Conservation (phyloP, 2,113 vertebrate genomes). For the Cynoglossus semilaevis region DNA sequence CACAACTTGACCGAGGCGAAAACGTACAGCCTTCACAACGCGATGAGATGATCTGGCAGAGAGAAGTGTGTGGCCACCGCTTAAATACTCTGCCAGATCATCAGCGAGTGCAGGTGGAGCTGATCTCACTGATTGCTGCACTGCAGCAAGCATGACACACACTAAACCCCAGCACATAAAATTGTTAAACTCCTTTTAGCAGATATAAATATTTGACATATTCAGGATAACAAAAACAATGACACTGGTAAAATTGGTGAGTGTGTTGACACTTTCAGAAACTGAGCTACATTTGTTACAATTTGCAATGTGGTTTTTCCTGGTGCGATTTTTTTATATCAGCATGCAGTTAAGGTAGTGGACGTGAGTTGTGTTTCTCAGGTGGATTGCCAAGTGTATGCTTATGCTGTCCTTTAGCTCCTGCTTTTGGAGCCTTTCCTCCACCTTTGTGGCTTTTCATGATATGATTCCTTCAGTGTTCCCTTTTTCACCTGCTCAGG, state of each 20-base stretch:
- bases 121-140: too few species aligned
- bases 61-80: too few species aligned
- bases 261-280: background rate
- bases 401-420: conserved; percentile 21
- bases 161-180: conserved; percentile 4
- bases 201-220: background rate
- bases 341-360: conserved; percentile 1
- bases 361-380: conserved; percentile 7
- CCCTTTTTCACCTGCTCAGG: conserved; percentile 52
- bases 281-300: background rate
- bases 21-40: too few species aligned
- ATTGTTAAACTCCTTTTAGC: background rate
- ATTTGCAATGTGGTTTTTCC: background rate
- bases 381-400: conserved; percentile 40
- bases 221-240: too few species aligned
- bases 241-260: background rate
- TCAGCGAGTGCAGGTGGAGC: too few species aligned
- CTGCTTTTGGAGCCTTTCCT: conserved; percentile 8
- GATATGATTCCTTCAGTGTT: conserved; percentile 56
- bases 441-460: conserved; percentile 44
- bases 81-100: too few species aligned
- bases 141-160: conserved; percentile 19
- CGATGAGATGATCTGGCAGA: too few species aligned
- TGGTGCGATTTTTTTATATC: conserved; percentile 18
- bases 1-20: too few species aligned